These are phyloP conservation scores for Epistrophella euchroma DNA, from an alignment of 2,888 invertebrate genomes.

Conservation along the genomic window DNA sequence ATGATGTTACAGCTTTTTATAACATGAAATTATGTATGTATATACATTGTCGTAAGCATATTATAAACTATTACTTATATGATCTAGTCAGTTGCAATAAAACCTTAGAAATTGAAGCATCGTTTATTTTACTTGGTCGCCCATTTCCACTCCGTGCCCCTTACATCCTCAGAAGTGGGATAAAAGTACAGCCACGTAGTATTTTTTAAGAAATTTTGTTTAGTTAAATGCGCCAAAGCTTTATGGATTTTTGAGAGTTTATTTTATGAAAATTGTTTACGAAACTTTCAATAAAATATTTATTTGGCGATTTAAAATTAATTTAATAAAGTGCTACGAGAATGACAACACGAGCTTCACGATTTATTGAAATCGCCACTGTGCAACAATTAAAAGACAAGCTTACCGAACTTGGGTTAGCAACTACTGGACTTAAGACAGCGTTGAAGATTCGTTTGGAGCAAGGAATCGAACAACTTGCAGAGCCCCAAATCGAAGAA, in stretches of 20 bases:
- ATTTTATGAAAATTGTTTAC: not conserved
- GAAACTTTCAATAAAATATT: not conserved
- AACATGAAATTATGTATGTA: no score
- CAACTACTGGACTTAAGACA: not conserved
- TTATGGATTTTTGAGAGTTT: not conserved
- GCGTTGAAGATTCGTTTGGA: not conserved
- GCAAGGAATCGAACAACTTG: not conserved
- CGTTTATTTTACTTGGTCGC: no score
- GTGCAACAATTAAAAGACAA: not conserved
- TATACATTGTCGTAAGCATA: no score
- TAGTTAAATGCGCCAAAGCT: not conserved
- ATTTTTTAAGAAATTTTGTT: not conserved
- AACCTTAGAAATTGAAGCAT: no score
- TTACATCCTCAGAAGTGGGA: conserved; percentile 2
- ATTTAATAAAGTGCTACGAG: not conserved
- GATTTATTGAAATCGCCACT: not conserved
- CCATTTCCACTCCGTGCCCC: not conserved
- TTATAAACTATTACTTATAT: no score
- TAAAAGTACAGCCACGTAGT: not conserved
- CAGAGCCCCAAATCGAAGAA: not conserved
- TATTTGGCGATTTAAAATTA: not conserved
- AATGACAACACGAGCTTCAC: not conserved
- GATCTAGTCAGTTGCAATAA: no score
- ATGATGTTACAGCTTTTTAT: no score
- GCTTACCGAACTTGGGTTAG: not conserved